These are phyloP conservation scores for Andrena praecox DNA, from an alignment of 2,888 invertebrate species.

Conservation along the genomic window DNA sequence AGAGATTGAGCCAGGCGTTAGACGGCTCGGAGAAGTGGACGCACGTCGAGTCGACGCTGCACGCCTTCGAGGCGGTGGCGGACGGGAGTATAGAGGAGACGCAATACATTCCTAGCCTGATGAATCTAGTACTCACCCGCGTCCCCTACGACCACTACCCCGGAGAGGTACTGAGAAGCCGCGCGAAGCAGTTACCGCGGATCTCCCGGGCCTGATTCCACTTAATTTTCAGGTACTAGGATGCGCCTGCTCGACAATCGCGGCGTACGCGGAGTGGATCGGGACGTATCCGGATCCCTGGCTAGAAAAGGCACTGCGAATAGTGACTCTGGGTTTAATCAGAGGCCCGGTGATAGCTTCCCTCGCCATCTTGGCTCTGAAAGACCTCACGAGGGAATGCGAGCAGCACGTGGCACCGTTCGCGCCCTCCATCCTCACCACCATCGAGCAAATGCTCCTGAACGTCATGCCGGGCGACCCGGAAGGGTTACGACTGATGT, in stretches of 20 bases:
- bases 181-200: constrained; percentile 5
- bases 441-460: constrained; percentile 86
- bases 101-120: constrained; percentile 85
- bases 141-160: constrained; percentile 81
- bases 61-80: constrained; percentile 86
- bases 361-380: constrained; percentile 94
- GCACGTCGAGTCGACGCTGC: constrained; percentile 85
- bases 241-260: constrained; percentile 84
- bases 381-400: constrained; percentile 94
- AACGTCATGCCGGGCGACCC: constrained; percentile 88
- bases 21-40: constrained; percentile 86
- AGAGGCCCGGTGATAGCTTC: constrained; percentile 89
- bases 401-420: constrained; percentile 90
- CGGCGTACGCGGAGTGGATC: constrained; percentile 95
- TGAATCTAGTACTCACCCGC: constrained; percentile 80
- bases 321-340: constrained; percentile 88
- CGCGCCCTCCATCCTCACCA: constrained; percentile 91
- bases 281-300: constrained; percentile 88
- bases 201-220: neutral
- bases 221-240: constrained; percentile 76
- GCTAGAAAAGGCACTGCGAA: constrained; percentile 89
- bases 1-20: constrained; percentile 87
- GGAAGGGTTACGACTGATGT: constrained; percentile 91
- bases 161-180: constrained; percentile 72
- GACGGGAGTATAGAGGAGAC: constrained; percentile 85